phyloP scores from a whole-genome alignment of 2,797 vertebrate genomes.

The Borostomias antarcticus region DNA sequence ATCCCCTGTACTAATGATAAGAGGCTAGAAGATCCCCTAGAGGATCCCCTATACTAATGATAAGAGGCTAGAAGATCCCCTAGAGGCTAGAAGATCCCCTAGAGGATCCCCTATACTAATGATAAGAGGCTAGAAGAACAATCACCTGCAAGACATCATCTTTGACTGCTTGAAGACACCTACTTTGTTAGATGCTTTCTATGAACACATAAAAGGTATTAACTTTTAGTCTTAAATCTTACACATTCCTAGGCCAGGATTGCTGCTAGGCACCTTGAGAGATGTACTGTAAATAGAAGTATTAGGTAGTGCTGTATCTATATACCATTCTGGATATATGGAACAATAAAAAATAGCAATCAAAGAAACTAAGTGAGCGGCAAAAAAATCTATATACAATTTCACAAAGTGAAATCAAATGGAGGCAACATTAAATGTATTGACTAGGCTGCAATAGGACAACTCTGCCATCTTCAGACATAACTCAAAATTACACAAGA shows the following conservation, averaged over 20 bases:
- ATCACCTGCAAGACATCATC: not conserved
- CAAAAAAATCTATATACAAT: not conserved
- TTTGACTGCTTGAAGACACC: conserved; percentile 9
- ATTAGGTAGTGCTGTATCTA: too few relatives aligned
- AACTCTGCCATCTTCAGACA: conserved; percentile 64
- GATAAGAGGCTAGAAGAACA: conserved; percentile 48
- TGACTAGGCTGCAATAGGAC: conserved; percentile 33
- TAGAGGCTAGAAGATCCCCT: too few relatives aligned
- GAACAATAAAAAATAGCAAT: too few relatives aligned
- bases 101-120: too few relatives aligned
- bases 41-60: too few relatives aligned
- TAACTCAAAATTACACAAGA: conserved; percentile 33
- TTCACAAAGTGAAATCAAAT: not conserved
- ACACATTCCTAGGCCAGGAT: not conserved
- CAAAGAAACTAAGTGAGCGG: not conserved
- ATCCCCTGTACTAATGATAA: too few relatives aligned
- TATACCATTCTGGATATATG: too few relatives aligned
- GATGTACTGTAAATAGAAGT: too few relatives aligned
- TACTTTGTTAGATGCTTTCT: too few relatives aligned
- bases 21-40: too few relatives aligned
- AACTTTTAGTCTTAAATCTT: not conserved
- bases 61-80: too few relatives aligned
- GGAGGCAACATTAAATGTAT: not conserved
- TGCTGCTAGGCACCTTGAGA: not conserved
- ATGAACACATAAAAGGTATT: not conserved